Evolutionary conservation across 2,113 vertebrate species (phyloP).

Genomic region (Megaceryle maxima): DNA sequence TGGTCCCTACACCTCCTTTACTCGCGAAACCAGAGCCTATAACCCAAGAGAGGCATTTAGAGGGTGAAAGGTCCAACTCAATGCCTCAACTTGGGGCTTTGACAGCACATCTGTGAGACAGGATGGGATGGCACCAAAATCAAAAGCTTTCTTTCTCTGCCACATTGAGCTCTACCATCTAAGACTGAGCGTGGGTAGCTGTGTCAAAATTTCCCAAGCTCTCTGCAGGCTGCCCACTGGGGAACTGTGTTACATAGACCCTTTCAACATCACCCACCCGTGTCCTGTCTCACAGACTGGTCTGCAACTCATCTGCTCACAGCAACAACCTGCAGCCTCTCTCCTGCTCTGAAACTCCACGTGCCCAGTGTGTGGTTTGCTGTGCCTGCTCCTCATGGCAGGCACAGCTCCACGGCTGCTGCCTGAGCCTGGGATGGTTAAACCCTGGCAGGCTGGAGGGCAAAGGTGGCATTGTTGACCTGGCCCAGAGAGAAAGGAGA

Average conservation of each 20-base stretch:
- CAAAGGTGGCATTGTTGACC: not conserved
- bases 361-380: too few species aligned
- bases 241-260: not conserved
- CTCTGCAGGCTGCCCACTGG: not conserved
- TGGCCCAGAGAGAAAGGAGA: accelerated
- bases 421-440: not conserved
- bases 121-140: not conserved
- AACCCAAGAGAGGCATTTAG: not conserved
- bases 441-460: not conserved
- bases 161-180: not conserved
- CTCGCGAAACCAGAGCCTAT: not conserved
- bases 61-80: not conserved
- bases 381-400: too few species aligned
- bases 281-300: not conserved
- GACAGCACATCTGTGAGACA: not conserved
- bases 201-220: not conserved
- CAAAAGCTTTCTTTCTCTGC: not conserved
- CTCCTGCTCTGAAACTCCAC: not conserved
- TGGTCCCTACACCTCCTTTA: not conserved
- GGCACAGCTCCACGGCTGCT: not conserved
- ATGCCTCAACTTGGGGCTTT: not conserved
- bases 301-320: not conserved
- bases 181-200: not conserved
- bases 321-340: not conserved
- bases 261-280: not conserved